phyloP scores from a whole-genome alignment of 2,888 invertebrate genomes.

The Drosophila neoperkinsi region DNA sequence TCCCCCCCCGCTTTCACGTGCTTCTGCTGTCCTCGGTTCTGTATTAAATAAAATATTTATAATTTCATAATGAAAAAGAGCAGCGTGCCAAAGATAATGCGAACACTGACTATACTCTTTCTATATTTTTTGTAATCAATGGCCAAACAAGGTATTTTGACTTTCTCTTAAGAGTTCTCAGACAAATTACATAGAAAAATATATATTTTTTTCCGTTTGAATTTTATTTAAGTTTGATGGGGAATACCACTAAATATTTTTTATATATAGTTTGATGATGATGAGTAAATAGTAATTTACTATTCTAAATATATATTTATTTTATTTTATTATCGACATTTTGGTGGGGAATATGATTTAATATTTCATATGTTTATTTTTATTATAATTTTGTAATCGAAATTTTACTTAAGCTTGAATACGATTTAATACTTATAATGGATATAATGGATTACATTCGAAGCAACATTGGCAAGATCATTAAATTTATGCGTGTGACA shows the following conservation, averaged over 20 bases:
- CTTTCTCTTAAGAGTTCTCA: neutral
- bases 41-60: slow-evolving; percentile 69
- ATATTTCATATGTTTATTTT: neutral
- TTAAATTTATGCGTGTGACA: no score
- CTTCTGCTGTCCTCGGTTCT: slow-evolving; percentile 36
- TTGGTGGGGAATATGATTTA: neutral
- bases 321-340: neutral
- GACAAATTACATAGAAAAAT: neutral
- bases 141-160: neutral
- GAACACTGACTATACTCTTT: slow-evolving; percentile 23
- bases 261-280: neutral
- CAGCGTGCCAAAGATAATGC: slow-evolving; percentile 50
- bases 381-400: neutral
- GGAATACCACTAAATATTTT: neutral
- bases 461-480: no score
- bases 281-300: neutral
- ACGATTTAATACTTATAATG: no score
- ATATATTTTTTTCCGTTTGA: neutral
- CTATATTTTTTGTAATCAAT: neutral
- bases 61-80: slow-evolving; percentile 68
- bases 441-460: no score
- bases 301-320: neutral
- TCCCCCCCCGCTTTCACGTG: neutral
- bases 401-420: neutral
- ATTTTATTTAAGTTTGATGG: neutral